Conservation (phyloP, 1,140 invertebrate species). For the honey bee (Apis mellifera) region DNA sequence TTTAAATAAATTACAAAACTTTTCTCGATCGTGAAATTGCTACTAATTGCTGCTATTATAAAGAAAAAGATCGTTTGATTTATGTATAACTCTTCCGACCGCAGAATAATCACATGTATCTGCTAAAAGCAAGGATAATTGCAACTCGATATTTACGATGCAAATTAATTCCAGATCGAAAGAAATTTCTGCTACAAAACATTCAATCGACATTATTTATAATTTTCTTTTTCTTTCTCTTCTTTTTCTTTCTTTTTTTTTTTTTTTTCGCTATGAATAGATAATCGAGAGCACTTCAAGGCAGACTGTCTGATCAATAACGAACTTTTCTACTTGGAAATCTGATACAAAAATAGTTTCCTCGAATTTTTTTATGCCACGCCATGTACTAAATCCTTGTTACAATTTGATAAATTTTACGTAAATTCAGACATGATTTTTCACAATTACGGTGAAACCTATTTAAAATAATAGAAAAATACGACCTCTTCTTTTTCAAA, state of each 20-base stretch:
- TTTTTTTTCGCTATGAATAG: slow-evolving; percentile 14
- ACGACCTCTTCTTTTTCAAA: no score
- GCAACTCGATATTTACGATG: slow-evolving; percentile 5
- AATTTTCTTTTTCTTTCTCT: not conserved
- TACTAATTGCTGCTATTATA: not conserved
- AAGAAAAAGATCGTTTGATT: slow-evolving; percentile 15
- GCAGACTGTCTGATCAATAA: slow-evolving; percentile 30
- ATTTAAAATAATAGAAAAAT: no score
- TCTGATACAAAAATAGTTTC: not conserved
- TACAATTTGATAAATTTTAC: not conserved
- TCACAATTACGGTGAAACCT: not conserved
- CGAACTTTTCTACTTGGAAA: slow-evolving; percentile 24
- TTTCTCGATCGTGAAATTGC: not conserved
- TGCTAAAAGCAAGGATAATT: not conserved
- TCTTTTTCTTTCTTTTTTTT: not conserved
- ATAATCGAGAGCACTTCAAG: slow-evolving; percentile 6
- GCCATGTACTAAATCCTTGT: no score
- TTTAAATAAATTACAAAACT: not conserved
- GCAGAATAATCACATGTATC: not conserved
- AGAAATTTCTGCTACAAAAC: not conserved
- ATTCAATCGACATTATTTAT: not conserved
- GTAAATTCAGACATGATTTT: not conserved
- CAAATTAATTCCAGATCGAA: slow-evolving; percentile 9
- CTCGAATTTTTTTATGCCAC: not conserved
- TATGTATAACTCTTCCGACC: not conserved